A percentile compares a stretch with the other conserved stretches of the same genome.
Conservation (phyloP, 2,113 vertebrate species). For the Ardeotis arabs region DNA sequence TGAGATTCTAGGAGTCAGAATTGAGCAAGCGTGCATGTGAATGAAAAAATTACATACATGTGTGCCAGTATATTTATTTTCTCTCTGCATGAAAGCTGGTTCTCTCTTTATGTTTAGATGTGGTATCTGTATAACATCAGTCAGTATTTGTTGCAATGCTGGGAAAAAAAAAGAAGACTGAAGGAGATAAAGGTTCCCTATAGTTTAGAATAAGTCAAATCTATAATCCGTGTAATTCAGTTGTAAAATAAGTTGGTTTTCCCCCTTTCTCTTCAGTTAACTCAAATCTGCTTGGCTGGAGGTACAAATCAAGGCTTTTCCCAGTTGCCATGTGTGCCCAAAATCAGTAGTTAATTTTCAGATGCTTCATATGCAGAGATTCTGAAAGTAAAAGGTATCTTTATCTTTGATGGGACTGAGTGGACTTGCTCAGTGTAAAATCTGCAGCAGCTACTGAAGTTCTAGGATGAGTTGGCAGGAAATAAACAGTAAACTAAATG, state of each 20-base stretch:
- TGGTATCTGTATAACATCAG: neutral
- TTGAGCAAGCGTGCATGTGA: neutral
- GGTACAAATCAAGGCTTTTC: neutral
- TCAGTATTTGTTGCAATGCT: neutral
- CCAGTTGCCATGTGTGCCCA: neutral
- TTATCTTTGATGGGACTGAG: neutral
- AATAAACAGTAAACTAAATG: neutral
- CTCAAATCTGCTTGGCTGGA: neutral
- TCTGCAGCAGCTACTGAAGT: neutral
- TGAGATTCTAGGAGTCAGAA: neutral
- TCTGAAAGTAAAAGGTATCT: neutral
- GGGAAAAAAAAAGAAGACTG: neutral
- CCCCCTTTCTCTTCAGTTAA: neutral
- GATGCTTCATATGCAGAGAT: neutral
- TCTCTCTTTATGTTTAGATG: neutral
- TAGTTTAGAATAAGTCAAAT: neutral
- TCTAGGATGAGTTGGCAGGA: neutral
- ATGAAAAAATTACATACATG: accelerated
- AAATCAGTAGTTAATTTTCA: neutral
- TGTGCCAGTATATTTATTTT: neutral
- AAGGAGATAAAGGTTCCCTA: neutral
- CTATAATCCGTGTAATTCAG: neutral
- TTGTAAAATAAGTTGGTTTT: neutral
- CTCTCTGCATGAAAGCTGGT: neutral
- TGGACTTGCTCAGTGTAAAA: neutral